phyloP scores from a whole-genome alignment of 2,113 vertebrate genomes.

The Corythoichthys haematopterus region DNA sequence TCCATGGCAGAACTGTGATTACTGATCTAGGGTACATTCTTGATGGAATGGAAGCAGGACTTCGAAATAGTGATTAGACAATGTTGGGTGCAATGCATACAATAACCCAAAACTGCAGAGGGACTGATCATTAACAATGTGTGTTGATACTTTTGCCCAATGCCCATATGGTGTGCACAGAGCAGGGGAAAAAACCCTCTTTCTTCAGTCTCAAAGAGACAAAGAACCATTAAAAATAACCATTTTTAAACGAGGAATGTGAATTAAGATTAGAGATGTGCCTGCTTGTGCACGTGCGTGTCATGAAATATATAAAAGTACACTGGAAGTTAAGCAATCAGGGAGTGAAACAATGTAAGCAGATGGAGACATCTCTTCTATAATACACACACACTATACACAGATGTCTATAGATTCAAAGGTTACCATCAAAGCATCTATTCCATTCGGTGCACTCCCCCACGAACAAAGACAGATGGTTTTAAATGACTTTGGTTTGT shows the following conservation, averaged over 20 bases:
- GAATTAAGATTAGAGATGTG: background rate
- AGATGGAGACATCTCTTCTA: constrained; percentile 48
- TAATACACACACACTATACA: constrained; percentile 17
- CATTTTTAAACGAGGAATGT: background rate
- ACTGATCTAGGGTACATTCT: too few relatives aligned
- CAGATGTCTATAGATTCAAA: constrained; percentile 51
- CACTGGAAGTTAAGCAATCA: constrained; percentile 45
- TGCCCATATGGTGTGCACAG: background rate
- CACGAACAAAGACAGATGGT: constrained; percentile 59
- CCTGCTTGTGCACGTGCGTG: constrained; percentile 26
- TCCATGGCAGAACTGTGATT: background rate
- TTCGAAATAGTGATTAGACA: background rate
- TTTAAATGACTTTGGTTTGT: constrained; percentile 45
- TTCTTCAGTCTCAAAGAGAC: constrained; percentile 13
- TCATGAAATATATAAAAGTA: constrained; percentile 39
- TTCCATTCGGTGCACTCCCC: constrained; percentile 17
- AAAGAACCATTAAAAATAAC: constrained; percentile 27
- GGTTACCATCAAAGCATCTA: constrained; percentile 58
- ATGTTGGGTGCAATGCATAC: background rate
- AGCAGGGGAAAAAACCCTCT: constrained; percentile 4
- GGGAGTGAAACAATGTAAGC: constrained; percentile 51
- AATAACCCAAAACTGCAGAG: background rate
- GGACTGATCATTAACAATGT: background rate
- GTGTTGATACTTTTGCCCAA: background rate
- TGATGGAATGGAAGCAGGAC: too few relatives aligned